Base-by-base conservation (phyloP, 1,140 invertebrate genomes). In the Sminthurides bifidus region DNA sequence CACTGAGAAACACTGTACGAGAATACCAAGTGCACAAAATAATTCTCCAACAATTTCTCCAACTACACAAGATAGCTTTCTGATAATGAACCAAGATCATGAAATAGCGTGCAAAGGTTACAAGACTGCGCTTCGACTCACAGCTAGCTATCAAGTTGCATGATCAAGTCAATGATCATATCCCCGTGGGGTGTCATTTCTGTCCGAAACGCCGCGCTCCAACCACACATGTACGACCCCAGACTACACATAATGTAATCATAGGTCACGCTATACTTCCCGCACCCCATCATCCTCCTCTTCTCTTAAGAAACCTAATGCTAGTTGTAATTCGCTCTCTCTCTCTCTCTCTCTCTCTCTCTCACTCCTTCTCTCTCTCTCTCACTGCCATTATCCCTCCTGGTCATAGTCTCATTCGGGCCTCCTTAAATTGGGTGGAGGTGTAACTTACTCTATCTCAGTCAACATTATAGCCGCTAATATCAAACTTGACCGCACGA, bases 111-210 rank as follows among this genome's bases (percentile, higher is more conserved):
- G 58, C 58, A 51, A 26, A 44, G 17, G n/a, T n/a, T n/a, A n/a
- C n/a, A n/a, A n/a, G n/a, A n/a, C n/a, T n/a, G n/a, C n/a, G n/a
- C n/a, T n/a, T n/a, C n/a, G n/a, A n/a, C n/a, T n/a, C n/a, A n/a
- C n/a, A n/a, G 3, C 38, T 23, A 43, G 50, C 49, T 56, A 52
- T 52, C 44, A 26, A 54, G 45, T 61, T 54, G 60, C 60, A 57
- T 62, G 60, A 58, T 59, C 48, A 50, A 38, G 50, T 35, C 56
- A 55, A 58, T 62, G 56, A 59, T 59, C 56, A 56, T 56, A 58
- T 62, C 49, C 60, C 60, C 53, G 38, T 57, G 56, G 60, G 56
- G 60, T 58, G 52, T 55, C 60, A 61, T 61, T 61, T 56, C 50
- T 30, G 15, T 14, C 23, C 29, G 48, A 58, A 58, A 37, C 40